These are phyloP conservation scores for Hyperopisus bebe DNA, from an alignment of 2,113 vertebrate genomes.

Conservation along the genomic window DNA sequence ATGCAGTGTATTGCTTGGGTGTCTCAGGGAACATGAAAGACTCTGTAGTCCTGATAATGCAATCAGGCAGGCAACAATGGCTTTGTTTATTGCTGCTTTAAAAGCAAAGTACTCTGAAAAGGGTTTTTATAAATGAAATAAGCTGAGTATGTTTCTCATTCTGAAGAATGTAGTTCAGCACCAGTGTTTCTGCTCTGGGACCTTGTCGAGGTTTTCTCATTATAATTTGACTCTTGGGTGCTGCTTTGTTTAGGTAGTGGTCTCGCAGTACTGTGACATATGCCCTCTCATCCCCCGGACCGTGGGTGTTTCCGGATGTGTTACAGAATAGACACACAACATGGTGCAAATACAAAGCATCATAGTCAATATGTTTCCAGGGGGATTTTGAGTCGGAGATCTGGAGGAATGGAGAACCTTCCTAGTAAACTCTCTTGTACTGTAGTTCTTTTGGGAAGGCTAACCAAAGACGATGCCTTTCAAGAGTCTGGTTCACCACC, in stretches of 20 bases:
- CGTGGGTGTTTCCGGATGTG: background rate
- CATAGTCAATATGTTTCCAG: background rate
- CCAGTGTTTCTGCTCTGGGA: background rate
- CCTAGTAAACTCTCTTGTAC: background rate
- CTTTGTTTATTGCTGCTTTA: background rate
- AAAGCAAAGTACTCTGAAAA: background rate
- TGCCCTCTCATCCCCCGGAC: background rate
- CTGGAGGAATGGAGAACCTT: background rate
- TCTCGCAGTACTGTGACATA: background rate
- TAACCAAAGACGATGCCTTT: background rate
- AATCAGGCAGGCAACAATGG: background rate
- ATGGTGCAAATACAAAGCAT: background rate
- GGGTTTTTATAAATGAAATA: background rate
- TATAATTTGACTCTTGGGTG: background rate
- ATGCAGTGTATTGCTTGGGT: slow-evolving; percentile 13
- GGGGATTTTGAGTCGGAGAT: background rate
- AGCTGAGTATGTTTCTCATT: background rate
- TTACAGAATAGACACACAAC: background rate
- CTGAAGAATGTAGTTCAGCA: background rate
- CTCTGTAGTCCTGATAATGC: slow-evolving; percentile 4
- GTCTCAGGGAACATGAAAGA: background rate
- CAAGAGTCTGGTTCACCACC: background rate
- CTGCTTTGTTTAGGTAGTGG: background rate
- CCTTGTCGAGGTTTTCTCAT: background rate
- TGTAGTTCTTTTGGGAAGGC: background rate